Evolutionary conservation across 2,797 vertebrate genomes (phyloP), one percentile per base, ranked within the genome.

Genomic region (Melopsittacus undulatus): DNA sequence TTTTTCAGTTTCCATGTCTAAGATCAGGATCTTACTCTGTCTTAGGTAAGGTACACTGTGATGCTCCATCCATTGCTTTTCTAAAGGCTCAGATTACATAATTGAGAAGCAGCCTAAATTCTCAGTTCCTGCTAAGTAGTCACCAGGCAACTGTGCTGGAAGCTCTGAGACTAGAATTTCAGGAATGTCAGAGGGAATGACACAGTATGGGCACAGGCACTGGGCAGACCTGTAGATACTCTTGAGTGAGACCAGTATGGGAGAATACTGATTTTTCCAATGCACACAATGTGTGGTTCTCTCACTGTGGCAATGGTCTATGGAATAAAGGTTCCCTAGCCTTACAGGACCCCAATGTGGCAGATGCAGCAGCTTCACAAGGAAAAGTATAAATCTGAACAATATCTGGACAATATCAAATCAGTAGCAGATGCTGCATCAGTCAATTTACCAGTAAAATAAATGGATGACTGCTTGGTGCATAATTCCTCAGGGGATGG

Each of bases 401-500:
- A 59, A 78, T 63, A 78, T 57, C 7, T 83, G 34, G 49, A 83
- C 56, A 54, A 78, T 56, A 81, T 51, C 7, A 79, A 87, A 95
- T 76, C 85, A 94, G 19, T 42, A 82, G n/a, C 59, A 82, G 51
- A 87, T 79, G 42, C 36, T 92, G 56, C 11, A 61, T 64, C 49
- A 66, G 42, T 48, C 51, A 66, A 56, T 57, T 68, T 78, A 86
- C 59, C 26, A 83, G n/a, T 20, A 61, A 83, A 85, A 78, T 15
- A 21, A 56, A 17, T 52, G 42, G 8, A 72, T 68, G 27, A 79
- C 43, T 87, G 26, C 43, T 90, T 91, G 73, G 64, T 72, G 59
- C 59, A 26, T 90, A 94, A 87, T 92, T 83, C 38, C 59, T 87
- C 51, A 67, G 32, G 68, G 69, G 89, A 86, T 83, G 52, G 10